A percentile compares a stretch with the other conserved stretches of the same genome.
Conservation (phyloP, 2,113 vertebrate species). For the Potamarius usumacintae region DNA sequence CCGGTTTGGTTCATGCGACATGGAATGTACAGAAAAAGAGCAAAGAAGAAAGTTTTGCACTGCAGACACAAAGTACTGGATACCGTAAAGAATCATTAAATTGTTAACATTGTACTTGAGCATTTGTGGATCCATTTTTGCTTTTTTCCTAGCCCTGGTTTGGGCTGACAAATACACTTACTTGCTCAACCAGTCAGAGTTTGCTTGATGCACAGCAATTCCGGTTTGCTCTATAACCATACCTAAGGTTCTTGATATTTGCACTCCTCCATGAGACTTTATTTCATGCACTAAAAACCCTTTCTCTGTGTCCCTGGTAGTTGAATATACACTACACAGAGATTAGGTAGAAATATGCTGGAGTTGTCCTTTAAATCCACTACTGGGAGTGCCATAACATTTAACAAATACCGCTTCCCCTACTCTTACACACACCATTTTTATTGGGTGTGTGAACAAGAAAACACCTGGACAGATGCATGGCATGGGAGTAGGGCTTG, state of each 20-base stretch:
- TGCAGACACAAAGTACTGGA: not conserved
- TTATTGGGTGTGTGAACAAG: not conserved
- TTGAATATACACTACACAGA: not conserved
- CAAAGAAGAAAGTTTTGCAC: not conserved
- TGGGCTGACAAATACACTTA: not conserved
- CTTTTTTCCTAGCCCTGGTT: not conserved
- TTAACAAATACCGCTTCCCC: not conserved
- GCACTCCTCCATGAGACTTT: not conserved
- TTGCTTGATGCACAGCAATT: not conserved
- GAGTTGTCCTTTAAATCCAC: not conserved
- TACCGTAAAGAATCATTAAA: not conserved
- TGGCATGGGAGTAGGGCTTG: not conserved
- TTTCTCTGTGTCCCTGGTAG: not conserved
- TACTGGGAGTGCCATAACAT: not conserved
- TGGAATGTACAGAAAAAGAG: not conserved
- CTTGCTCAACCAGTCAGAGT: not conserved
- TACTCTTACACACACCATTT: not conserved
- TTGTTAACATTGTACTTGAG: not conserved
- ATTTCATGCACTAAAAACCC: not conserved
- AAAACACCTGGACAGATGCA: not conserved
- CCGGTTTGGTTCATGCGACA: not conserved
- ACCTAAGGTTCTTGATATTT: not conserved
- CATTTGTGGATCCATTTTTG: not conserved
- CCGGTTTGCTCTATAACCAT: not conserved
- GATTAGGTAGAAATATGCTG: not conserved